These are phyloP conservation scores for Lepidurus arcticus DNA, from an alignment of 1,140 invertebrate species.

Conservation along the genomic window DNA sequence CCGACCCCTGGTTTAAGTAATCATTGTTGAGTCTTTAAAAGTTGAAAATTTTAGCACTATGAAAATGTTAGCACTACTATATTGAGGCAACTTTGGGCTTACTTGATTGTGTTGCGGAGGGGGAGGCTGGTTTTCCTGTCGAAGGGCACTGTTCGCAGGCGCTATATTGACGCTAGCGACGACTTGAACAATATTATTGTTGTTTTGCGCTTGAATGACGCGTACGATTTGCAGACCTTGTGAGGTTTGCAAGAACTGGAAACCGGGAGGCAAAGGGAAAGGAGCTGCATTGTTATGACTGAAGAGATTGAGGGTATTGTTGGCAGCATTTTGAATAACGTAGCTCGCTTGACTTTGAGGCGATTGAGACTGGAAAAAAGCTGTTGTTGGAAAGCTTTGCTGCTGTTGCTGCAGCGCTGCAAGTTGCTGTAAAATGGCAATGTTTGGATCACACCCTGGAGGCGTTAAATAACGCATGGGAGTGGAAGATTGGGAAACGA, in stretches of 20 bases:
- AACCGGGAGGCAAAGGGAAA: background rate
- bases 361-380: background rate
- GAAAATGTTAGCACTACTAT: background rate
- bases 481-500: background rate
- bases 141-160: background rate
- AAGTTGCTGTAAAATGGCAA: background rate
- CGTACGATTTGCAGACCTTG: slow-evolving; percentile 12
- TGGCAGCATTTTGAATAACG: background rate
- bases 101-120: background rate
- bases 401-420: background rate
- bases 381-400: background rate
- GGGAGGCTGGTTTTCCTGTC: background rate
- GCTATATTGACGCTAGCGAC: background rate
- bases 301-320: background rate
- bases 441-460: background rate
- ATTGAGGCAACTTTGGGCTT: background rate
- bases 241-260: background rate
- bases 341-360: background rate
- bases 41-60: background rate
- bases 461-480: background rate
- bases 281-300: background rate
- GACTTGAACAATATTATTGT: background rate
- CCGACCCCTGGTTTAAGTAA: no score
- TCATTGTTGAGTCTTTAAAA: background rate
- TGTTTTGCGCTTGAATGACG: background rate